Evolutionary conservation across 1,140 invertebrate genomes (phyloP).

Genomic region (Bombus huntii): DNA sequence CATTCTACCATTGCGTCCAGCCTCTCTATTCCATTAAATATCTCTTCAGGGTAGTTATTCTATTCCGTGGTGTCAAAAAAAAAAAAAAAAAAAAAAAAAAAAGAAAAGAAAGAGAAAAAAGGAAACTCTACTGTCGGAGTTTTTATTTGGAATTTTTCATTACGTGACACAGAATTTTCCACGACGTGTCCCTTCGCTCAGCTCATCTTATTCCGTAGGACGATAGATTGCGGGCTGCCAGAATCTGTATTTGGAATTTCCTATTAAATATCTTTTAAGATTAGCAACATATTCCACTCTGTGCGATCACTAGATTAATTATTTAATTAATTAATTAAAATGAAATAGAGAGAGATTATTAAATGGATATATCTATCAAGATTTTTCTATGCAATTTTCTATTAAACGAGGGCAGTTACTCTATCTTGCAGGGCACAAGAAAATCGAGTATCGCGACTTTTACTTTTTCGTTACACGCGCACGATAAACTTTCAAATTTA

Average conservation of each 20-base stretch:
- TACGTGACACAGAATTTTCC: neutral
- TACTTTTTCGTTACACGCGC: no score
- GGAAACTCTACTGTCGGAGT: neutral
- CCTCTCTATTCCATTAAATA: constrained; percentile 23
- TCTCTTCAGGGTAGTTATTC: neutral
- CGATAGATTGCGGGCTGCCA: no score
- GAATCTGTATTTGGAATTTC: no score
- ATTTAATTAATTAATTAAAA: no score
- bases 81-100: neutral
- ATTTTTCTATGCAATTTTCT: neutral
- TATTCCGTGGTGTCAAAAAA: neutral
- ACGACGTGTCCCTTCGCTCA: no score
- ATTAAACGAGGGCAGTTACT: neutral
- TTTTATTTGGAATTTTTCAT: neutral
- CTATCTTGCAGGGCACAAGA: neutral
- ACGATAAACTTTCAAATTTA: no score
- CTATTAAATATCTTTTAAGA: no score
- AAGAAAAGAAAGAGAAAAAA: neutral
- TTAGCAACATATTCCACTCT: no score
- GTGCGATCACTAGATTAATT: no score
- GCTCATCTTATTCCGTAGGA: no score
- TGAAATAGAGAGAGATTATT: neutral
- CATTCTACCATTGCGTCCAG: constrained; percentile 34
- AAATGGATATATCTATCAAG: neutral
- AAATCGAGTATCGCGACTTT: no score